Conservation (phyloP, 2,888 invertebrate genomes). For the Macropis europaea region DNA sequence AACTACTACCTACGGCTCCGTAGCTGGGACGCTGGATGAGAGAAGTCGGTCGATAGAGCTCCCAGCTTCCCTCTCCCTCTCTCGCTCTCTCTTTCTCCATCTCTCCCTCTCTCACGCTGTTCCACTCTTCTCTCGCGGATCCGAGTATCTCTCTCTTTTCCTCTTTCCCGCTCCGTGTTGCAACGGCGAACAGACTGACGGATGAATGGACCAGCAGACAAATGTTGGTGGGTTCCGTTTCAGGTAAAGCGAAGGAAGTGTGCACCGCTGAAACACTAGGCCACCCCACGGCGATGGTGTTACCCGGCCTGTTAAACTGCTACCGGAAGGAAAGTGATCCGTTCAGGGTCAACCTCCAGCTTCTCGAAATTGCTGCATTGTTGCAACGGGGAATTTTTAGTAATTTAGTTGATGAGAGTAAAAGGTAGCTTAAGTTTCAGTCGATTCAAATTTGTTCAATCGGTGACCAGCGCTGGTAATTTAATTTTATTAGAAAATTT, state of each 20-base stretch:
- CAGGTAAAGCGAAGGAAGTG: constrained; percentile 43
- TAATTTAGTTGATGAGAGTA: too few relatives aligned
- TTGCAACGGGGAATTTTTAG: neutral
- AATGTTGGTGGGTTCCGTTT: constrained; percentile 49
- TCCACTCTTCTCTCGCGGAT: constrained; percentile 15
- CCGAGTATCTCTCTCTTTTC: neutral
- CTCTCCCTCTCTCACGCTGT: constrained; percentile 27
- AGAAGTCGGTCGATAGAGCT: constrained; percentile 79
- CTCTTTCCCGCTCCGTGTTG: constrained; percentile 17
- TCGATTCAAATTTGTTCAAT: too few relatives aligned
- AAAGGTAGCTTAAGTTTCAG: too few relatives aligned
- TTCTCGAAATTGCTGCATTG: neutral
- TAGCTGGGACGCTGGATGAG: constrained; percentile 75
- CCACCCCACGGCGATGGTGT: constrained; percentile 12
- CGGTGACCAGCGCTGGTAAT: too few relatives aligned
- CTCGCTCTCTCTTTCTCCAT: constrained; percentile 43
- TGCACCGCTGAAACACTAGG: constrained; percentile 28
- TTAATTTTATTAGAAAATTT: too few relatives aligned
- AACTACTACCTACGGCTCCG: constrained; percentile 71
- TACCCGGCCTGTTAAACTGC: neutral
- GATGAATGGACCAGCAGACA: constrained; percentile 60
- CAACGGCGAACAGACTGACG: constrained; percentile 31
- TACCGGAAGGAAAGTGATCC: neutral
- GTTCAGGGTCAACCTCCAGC: neutral
- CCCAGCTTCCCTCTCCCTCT: constrained; percentile 64